Evolutionary conservation across 2,797 vertebrate species (phyloP), one percentile per base, ranked within the genome.

Genomic region (Acanthurus leucopareius): DNA sequence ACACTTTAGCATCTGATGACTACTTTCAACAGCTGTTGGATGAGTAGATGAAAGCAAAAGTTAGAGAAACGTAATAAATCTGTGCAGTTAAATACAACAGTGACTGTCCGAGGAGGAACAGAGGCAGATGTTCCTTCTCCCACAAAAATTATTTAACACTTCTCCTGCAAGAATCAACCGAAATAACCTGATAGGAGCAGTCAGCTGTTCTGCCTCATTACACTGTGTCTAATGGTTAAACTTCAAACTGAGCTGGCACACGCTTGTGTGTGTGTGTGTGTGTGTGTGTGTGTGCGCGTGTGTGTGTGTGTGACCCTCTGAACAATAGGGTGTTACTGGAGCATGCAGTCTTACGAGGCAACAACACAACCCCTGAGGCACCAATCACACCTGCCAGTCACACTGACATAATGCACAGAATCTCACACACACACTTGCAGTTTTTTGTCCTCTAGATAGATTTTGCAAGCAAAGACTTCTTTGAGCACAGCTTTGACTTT

Each of bases 331-430:
- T 44, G 80, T 74, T 90, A 89, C 54, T 89, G 73, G 61, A 85
- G 91, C 86, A 3, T 88, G 84, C 49, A 74, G 78, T 57, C 66
- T 84, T 72, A 72, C 25, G 3, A 73, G 38, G 68, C 84, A 86
- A 77, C 87, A 86, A 68, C 83, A 72, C 32, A 64, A 68, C 3
- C 68, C 86, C 79, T 35, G 48, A 75, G 86, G 88, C 79, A 75
- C 70, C 64, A 59, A 75, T 83, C 79, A 79, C 86, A 90, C 88
- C 90, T 89, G 88, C 86, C 82, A 76, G 16, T 61, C 77, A 70
- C 72, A 69, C 67, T 11, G 17, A 61, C 14, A 70, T 19, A 49
- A 72, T 25, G 3, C 57, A 67, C 9, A 62, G 19, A 63, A 52
- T 13, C 52, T 1, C 57, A 59, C 16, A 45, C 32, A 70, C 17